Base-by-base conservation (phyloP, 2,113 vertebrate genomes). In the Lagenorhynchus albirostris region DNA sequence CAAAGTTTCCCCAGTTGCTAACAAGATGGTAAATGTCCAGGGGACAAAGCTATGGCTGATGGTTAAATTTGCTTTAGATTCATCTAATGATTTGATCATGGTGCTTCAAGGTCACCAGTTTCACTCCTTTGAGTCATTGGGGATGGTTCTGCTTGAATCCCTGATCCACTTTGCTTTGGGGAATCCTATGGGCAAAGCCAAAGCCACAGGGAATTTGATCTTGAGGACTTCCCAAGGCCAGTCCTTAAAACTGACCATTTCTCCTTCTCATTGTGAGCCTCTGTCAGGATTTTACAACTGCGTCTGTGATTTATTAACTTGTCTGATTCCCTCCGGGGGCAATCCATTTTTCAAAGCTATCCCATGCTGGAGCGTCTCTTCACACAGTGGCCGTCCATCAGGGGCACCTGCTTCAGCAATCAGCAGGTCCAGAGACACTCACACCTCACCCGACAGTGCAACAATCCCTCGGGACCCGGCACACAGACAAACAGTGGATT, bases 241-340 rank as follows among this genome's bases (percentile, higher is more conserved):
- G 67, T 95, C 80, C 70, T 97, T 97, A 95, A 98, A 97, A 81
- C 36, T 94, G 73, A 76, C 89, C 85, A n/a, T 47, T 91, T 97
- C 68, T 93, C 84, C 83, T 58, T 53, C 73, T 98, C 74, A 62
- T 81, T 96, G 93, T 90, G 94, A 97, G 62, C 76, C 47, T 62
- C 88, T 97, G 88, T 96, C 94, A 92, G 88, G 93, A 95, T 86
- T 97, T 97, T 93, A 94, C 38, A 20, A 68, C 50, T 4, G 4
- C 87, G 85, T 25, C 81, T 68, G 85, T 98, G 97, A 98, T 98
- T 98, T 98, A 97, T 97, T 95, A 85, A 96, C 26, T 63, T 97
- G 74, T 91, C 91, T 94, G 83, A 86, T 68, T 88, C 44, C 94
- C 84, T 97, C 83, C 6, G 36, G 85, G 63, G 89, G 26, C 67